Evolutionary conservation across 1,140 invertebrate genomes (phyloP), one percentile per base, ranked within the genome.

Genomic region (Bombus breviceps): DNA sequence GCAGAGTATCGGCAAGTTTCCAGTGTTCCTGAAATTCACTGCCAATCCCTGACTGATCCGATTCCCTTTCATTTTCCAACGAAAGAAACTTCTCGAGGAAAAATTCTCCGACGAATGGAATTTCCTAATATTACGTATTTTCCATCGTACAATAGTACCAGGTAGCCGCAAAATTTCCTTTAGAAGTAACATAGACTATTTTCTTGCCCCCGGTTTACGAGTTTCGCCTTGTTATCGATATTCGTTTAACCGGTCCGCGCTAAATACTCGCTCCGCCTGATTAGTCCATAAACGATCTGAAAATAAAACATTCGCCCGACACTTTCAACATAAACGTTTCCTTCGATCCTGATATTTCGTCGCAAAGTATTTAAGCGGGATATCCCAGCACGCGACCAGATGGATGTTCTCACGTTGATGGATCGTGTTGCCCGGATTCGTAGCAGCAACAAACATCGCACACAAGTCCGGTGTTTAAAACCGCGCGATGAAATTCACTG

Each of bases 321-420:
- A 18, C 15, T 10, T 41, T 41, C 28, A 2, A 53, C 47, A 8
- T 22, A 22, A 53, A 28, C 34, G 28, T 68, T 68, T 34, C 76
- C 59, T 43, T 47, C 39, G 28, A 66, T 64, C 6, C 22, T 8
- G 13, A 64, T 71, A 39, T 57, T 32, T 22, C 43, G 10, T 12
- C 28, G 22, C 18, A 53, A 53, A 34, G 43, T 75, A 34, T 80
- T 69, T 69, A 47, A 69, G 9, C 37, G 32, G 66, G 28, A 37
- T 32, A 53, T 53, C 15, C 32, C 28, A 18, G 41, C 78, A 47
- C 39, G 62, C 41, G 43, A 57, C 1, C 79, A 81, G 79, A 71
- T 57, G 79, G 37, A 57, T 22, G n/a, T 81, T 81, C 79, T 71
- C 79, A 72, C 64, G 66, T 71, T 72, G 66, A 71, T 81, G 25